These are phyloP conservation scores for Craniophora ligustri DNA, from an alignment of 2,888 invertebrate species.

Conservation along the genomic window DNA sequence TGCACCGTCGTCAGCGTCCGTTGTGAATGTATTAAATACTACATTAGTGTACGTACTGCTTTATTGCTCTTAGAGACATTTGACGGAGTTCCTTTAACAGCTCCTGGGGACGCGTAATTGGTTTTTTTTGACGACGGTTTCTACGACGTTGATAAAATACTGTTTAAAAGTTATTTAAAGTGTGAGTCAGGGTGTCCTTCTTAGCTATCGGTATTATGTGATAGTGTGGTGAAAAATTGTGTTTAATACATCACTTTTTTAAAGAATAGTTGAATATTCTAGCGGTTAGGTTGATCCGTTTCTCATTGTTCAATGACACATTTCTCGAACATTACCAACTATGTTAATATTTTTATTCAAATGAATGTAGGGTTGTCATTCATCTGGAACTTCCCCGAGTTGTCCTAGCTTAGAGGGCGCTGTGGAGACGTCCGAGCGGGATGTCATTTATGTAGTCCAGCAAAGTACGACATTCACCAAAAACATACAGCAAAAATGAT, in stretches of 20 bases:
- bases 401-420: too few relatives aligned
- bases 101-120: not conserved
- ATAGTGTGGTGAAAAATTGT: not conserved
- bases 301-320: not conserved
- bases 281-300: not conserved
- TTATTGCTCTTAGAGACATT: not conserved
- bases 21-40: slow-evolving; percentile 41
- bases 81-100: not conserved
- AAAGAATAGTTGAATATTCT: not conserved
- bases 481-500: too few relatives aligned
- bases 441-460: too few relatives aligned
- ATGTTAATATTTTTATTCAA: slow-evolving; percentile 18
- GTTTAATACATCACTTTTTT: too few relatives aligned
- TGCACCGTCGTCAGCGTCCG: slow-evolving; percentile 32
- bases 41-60: slow-evolving; percentile 12
- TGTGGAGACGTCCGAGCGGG: too few relatives aligned
- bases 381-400: too few relatives aligned
- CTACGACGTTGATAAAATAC: too few relatives aligned
- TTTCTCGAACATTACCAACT: slow-evolving; percentile 1
- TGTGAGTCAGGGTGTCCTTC: not conserved
- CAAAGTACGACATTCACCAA: too few relatives aligned
- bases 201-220: not conserved
- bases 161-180: not conserved
- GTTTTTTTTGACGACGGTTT: too few relatives aligned
- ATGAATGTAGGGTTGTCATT: too few relatives aligned